These are phyloP conservation scores for Mactromeris polynyma DNA, from an alignment of 2,888 invertebrate genomes.

Conservation along the genomic window DNA sequence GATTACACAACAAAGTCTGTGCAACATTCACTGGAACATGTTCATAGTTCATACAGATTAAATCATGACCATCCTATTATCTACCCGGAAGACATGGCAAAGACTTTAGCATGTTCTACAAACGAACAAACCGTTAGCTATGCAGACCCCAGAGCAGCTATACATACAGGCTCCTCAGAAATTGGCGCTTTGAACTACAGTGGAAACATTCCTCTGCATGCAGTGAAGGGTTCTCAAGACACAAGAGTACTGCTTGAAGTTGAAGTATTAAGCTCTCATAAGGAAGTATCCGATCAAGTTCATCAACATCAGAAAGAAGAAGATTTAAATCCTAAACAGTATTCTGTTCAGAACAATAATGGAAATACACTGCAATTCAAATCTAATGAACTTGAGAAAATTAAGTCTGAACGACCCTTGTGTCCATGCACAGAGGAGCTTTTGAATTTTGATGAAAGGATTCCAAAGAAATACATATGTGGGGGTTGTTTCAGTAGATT, in stretches of 20 bases:
- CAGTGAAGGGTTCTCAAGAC: not conserved
- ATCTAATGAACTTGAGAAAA: not conserved
- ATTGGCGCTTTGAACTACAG: not conserved
- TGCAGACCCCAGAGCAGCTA: not conserved
- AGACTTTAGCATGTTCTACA: not conserved
- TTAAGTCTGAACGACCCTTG: not conserved
- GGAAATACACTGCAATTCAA: not conserved
- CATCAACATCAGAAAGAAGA: not conserved
- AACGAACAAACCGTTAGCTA: not conserved
- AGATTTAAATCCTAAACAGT: not conserved
- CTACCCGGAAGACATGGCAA: not conserved
- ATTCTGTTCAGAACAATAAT: not conserved
- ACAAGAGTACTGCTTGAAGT: not conserved
- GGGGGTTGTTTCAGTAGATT: slow-evolving; percentile 50
- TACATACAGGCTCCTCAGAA: not conserved
- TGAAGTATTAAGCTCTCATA: not conserved
- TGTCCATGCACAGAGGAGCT: slow-evolving; percentile 35
- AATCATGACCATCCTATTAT: not conserved
- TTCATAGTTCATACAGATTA: not conserved
- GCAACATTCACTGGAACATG: not conserved
- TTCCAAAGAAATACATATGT: slow-evolving; percentile 40
- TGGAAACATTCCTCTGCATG: not conserved
- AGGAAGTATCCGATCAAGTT: not conserved
- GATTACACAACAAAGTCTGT: not conserved
- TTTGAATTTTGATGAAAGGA: not conserved